Conservation (phyloP, 2,113 vertebrate species). For the Dunckerocampus dactyliophorus region DNA sequence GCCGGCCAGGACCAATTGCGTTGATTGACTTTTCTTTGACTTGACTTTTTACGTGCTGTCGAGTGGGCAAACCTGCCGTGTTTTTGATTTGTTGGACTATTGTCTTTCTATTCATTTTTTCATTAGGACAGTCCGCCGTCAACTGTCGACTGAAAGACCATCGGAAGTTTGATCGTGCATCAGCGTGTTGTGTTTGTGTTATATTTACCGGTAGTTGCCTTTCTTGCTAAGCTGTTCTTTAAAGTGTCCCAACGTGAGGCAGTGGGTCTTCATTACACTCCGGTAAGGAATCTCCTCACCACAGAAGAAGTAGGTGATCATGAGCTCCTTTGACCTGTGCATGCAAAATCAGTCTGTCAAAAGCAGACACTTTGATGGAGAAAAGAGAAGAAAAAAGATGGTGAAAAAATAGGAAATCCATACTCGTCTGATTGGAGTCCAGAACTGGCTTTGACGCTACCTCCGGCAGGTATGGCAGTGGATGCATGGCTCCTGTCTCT, state of each 20-base stretch:
- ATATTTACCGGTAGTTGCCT: conserved; percentile 92
- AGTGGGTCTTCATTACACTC: conserved; percentile 92
- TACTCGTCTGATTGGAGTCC: conserved; percentile 81
- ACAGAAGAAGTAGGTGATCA: conserved; percentile 98
- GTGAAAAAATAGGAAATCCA: conserved; percentile 38
- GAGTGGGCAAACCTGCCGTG: too few relatives aligned
- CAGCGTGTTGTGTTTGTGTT: neutral
- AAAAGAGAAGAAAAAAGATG: neutral
- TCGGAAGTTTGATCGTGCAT: too few relatives aligned
- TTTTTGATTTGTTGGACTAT: too few relatives aligned
- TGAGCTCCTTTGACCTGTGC: conserved; percentile 86
- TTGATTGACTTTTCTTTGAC: too few relatives aligned
- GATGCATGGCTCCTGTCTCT: conserved; percentile 80
- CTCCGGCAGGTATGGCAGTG: conserved; percentile 65
- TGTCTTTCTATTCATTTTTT: too few relatives aligned
- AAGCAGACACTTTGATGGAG: conserved; percentile 19
- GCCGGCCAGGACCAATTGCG: too few relatives aligned
- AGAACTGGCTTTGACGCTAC: conserved; percentile 62
- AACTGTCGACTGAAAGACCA: too few relatives aligned
- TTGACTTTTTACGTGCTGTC: too few relatives aligned
- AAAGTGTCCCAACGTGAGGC: conserved; percentile 95
- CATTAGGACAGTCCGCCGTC: too few relatives aligned
- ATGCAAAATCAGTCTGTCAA: neutral
- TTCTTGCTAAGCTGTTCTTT: conserved; percentile 99
- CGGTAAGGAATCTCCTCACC: conserved; percentile 98